These are phyloP conservation scores for Brevimyrus niger DNA, from an alignment of 2,113 vertebrate genomes.

Conservation along the genomic window DNA sequence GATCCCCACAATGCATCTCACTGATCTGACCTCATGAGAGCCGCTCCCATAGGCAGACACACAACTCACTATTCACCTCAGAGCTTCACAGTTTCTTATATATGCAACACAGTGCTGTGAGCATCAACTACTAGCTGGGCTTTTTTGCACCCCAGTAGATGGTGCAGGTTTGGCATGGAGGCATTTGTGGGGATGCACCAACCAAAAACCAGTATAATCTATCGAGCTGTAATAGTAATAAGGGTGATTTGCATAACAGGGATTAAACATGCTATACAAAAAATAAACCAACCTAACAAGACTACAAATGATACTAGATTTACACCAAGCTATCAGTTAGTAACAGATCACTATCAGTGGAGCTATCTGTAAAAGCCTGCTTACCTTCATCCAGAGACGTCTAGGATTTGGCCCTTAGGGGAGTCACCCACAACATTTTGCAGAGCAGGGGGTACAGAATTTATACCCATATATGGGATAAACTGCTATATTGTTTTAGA, in stretches of 20 bases:
- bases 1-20: not conserved
- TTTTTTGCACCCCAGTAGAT: conserved; percentile 2
- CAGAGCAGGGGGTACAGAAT: not conserved
- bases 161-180: not conserved
- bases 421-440: not conserved
- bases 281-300: not conserved
- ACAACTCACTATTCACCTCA: not conserved
- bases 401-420: not conserved
- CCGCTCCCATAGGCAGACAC: not conserved
- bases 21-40: not conserved
- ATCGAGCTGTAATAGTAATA: not conserved
- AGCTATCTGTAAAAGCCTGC: not conserved
- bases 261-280: conserved; percentile 34
- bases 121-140: conserved; percentile 14
- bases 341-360: too few relatives aligned
- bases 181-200: not conserved
- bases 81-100: conserved; percentile 22
- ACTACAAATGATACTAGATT: not conserved
- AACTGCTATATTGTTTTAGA: not conserved
- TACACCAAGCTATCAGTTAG: not conserved
- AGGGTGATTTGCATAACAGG: conserved; percentile 30
- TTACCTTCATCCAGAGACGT: not conserved
- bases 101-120: conserved; percentile 18
- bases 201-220: conserved; percentile 25
- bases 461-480: not conserved